Evolutionary conservation across 2,888 invertebrate species (phyloP), one percentile per base, ranked within the genome.

Genomic region (Leucoptera coffeella): DNA sequence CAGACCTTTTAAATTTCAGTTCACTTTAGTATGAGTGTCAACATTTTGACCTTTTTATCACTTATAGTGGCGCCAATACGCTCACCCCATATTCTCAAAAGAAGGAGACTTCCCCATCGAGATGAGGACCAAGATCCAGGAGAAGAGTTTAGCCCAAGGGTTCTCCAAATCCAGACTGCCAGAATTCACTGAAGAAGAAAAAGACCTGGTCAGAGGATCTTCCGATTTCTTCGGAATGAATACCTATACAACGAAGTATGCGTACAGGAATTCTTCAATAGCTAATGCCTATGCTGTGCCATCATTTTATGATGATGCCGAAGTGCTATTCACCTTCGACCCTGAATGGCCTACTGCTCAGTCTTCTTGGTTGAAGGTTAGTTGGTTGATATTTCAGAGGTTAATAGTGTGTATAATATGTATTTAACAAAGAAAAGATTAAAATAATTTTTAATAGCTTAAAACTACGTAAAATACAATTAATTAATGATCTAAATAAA

Each of bases 171-270:
- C 74, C 1, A 48, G 73, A 2, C 38, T 75, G 23, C 73, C 73
- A 0, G 37, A 40, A 10, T 72, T 73, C 36, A 56, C 61, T 0
- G 40, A 46, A 9, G 51, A 59, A 25, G 71, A 74, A 43, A 43
- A 37, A 5, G 35, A 33, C 1, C 47, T 49, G 2, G 46, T 49
- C 1, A 45, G 39, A 26, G 65, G 65, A 3, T 11, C 53, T 1
- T 35, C 39, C 0, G 65, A 65, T 32, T 67, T 62, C 41, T 49
- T 62, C 11, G 61, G 84, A 1, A 55, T 87, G 3, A 86, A 86
- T 40, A 75, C 80, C 30, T 88, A 87, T 43, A 76, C 79, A n/a
- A n/a, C n/a, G n/a, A n/a, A n/a, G n/a, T n/a, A n/a, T 0, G 47
- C 71, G 1, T 37, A 3, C 0, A 15, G 46, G 2, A 29, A 52